Evolutionary conservation across 2,888 invertebrate genomes (phyloP), one percentile per base, ranked within the genome.

Genomic region (Liodrosophila aerea): DNA sequence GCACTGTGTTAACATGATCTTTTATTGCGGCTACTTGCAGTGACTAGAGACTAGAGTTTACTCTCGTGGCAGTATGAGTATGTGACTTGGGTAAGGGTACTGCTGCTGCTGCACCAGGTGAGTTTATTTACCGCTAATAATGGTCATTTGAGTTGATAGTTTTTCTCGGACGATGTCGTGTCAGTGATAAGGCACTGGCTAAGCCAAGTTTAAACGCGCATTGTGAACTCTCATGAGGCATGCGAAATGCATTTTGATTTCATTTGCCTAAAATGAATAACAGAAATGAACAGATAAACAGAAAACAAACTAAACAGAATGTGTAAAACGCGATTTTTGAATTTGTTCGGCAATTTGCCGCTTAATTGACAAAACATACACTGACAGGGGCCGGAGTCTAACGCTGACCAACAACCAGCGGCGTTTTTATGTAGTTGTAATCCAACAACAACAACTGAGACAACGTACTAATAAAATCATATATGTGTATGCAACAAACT

Each of bases 271-370:
- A 84, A 76, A 86, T 87, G 3, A 2, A 22, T n/a, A 22, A 22
- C 5, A 22, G 5, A 22, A 5, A 2, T 22, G 5, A 22, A 22
- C 2, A 2, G 2, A 5, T 5, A 22, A 22, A 22, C 22, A 7
- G 7, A 9, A 29, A 29, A 7, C 11, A 34, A 34, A 34, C 34
- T 2, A 15, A 15, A n/a, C 2, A 5, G 34, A 34, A 34, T 82
- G 2, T 87, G 82, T 88, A 69, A 81, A 87, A 85, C 74, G 72
- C 86, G 67, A 78, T 80, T 86, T 83, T 86, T 82, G 87, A 88
- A 87, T 88, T 87, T 88, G 88, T 87, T 77, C 73, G 68, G 64
- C 88, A 87, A 88, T 87, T 88, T 87, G 88, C 77, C 84, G 87
- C 76, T 87, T 87, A 87, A 87, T 87, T 87, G 88, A 86, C 87